Evolutionary conservation across 64 coral and sea anemone species (phyloP).

Genomic region (Catalaphyllia jardinei): DNA sequence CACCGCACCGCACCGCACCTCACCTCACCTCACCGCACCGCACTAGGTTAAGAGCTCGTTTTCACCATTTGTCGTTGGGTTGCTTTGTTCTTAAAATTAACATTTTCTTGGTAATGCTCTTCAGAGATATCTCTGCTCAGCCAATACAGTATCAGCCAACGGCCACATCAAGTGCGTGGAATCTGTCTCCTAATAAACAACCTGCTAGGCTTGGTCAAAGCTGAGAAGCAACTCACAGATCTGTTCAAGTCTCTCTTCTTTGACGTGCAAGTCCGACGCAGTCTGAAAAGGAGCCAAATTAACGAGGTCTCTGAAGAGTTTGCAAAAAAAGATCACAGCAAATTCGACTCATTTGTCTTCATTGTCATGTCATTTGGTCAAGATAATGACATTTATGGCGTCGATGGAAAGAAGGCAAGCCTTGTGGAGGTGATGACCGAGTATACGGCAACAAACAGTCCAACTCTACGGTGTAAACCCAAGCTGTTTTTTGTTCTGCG

Average conservation of each 20-base stretch:
- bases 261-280: not conserved
- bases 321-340: not conserved
- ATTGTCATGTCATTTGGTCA: not conserved
- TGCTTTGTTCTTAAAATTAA: too few species aligned
- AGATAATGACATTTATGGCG: not conserved
- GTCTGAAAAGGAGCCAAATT: not conserved
- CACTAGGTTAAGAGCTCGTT: too few species aligned
- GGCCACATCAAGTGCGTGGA: not conserved
- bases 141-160: not conserved
- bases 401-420: not conserved
- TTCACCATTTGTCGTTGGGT: too few species aligned
- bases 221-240: not conserved
- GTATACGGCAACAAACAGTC: not conserved
- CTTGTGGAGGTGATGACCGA: conserved; percentile 11
- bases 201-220: not conserved
- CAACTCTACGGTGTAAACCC: not conserved
- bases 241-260: not conserved
- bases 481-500: conserved; percentile 25
- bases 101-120: not conserved
- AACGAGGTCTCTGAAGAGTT: not conserved
- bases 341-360: not conserved
- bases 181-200: conserved; percentile 34
- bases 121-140: not conserved
- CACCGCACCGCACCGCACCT: too few species aligned
- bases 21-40: too few species aligned